Evolutionary conservation across 1,140 invertebrate genomes (phyloP).

Genomic region (Heliconius eleuchia): DNA sequence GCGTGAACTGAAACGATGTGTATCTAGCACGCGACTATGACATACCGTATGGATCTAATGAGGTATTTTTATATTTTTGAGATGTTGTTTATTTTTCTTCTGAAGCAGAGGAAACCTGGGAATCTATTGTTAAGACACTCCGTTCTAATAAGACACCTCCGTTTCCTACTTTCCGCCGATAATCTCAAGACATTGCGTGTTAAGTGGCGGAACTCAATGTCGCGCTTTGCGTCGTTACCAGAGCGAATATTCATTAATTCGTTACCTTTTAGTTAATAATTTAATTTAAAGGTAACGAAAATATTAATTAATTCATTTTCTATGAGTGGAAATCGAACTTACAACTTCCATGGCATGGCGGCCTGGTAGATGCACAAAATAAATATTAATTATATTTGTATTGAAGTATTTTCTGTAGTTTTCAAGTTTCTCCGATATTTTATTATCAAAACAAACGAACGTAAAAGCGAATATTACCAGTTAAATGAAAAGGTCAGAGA

Average conservation of each 20-base stretch:
- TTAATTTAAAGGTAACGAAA: too few species aligned
- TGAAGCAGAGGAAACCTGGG: neutral
- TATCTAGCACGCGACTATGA: slow-evolving; percentile 29
- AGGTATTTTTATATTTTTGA: neutral
- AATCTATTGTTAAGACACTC: too few species aligned
- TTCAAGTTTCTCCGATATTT: too few species aligned
- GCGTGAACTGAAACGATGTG: neutral
- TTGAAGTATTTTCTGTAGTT: too few species aligned
- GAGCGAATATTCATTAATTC: neutral
- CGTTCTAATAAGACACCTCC: neutral
- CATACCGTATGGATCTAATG: slow-evolving; percentile 12
- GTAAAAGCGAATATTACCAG: neutral
- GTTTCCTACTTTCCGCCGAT: neutral
- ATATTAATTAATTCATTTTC: too few species aligned
- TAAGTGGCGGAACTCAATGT: neutral
- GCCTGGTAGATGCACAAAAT: too few species aligned
- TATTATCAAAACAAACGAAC: too few species aligned
- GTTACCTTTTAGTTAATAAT: too few species aligned
- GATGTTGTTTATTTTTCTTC: neutral
- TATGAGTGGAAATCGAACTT: too few species aligned
- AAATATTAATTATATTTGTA: too few species aligned
- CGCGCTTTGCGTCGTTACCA: neutral
- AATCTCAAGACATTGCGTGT: too few species aligned
- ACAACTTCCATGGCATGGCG: neutral
- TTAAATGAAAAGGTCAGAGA: neutral